A percentile compares a stretch with the other conserved stretches of the same genome.
These are phyloP conservation scores for Trissolcus japonicus DNA, from an alignment of 2,888 invertebrate species.

Conservation along the genomic window DNA sequence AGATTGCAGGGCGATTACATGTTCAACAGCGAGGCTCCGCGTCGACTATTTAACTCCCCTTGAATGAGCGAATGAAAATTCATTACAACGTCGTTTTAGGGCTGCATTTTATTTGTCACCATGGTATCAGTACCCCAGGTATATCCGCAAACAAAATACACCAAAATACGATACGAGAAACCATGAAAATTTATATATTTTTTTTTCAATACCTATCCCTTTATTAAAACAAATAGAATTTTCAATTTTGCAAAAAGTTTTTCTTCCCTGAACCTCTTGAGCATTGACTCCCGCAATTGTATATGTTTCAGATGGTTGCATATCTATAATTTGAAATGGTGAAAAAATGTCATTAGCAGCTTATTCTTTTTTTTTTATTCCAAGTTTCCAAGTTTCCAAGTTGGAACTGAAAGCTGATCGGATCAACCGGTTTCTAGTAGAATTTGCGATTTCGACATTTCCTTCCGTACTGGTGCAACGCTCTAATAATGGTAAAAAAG, in stretches of 20 bases:
- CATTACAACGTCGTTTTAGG: slow-evolving; percentile 23
- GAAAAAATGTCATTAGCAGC: slow-evolving; percentile 25
- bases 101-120: slow-evolving; percentile 30
- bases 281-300: background rate
- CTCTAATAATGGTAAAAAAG: slow-evolving; percentile 16
- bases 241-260: slow-evolving; percentile 12
- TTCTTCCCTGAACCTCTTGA: slow-evolving; percentile 25
- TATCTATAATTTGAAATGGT: background rate
- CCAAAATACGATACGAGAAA: background rate
- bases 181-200: no score
- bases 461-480: slow-evolving; percentile 44
- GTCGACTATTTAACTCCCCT: slow-evolving; percentile 15
- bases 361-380: slow-evolving; percentile 30
- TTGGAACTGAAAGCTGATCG: slow-evolving; percentile 33
- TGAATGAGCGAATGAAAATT: slow-evolving; percentile 43
- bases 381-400: background rate
- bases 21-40: slow-evolving; percentile 19
- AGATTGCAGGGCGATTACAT: slow-evolving; percentile 14
- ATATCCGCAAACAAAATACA: slow-evolving; percentile 19
- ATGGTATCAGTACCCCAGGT: slow-evolving; percentile 26
- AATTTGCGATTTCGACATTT: slow-evolving; percentile 44
- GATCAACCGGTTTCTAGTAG: slow-evolving; percentile 39
- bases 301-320: background rate
- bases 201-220: no score
- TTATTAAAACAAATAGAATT: no score